These are phyloP conservation scores for Luffia ferchaultella DNA, from an alignment of 2,888 invertebrate genomes.

Conservation along the genomic window DNA sequence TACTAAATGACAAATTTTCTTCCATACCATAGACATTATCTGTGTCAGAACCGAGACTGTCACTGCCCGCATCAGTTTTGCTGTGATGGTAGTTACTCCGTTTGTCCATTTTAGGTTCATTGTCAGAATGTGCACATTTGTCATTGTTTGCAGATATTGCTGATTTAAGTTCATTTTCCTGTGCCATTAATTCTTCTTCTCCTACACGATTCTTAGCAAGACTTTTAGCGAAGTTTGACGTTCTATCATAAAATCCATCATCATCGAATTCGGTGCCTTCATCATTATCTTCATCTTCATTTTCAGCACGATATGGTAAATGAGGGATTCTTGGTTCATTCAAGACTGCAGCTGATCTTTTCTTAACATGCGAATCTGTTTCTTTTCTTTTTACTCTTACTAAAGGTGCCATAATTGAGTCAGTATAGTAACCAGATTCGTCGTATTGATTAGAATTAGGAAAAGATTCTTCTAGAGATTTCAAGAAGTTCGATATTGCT, in stretches of 20 bases:
- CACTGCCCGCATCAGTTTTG: constrained; percentile 22
- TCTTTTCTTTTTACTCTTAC: constrained; percentile 49
- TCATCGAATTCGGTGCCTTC: constrained; percentile 60
- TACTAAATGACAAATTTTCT: constrained; percentile 45
- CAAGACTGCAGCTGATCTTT: constrained; percentile 33
- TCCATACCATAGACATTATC: constrained; percentile 47
- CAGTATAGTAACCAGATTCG: constrained; percentile 26
- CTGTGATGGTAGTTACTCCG: background rate
- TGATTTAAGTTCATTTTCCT: background rate
- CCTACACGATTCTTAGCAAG: background rate
- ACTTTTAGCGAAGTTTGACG: constrained; percentile 31
- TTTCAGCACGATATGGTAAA: constrained; percentile 39
- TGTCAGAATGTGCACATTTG: background rate
- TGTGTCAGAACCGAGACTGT: constrained; percentile 42
- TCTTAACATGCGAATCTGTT: constrained; percentile 24
- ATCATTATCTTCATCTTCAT: constrained; percentile 47
- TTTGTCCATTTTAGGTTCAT: background rate
- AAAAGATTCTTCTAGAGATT: constrained; percentile 52
- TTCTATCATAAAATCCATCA: constrained; percentile 51
- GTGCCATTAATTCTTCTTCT: background rate
- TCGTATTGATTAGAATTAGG: constrained; percentile 34
- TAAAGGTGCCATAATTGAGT: constrained; percentile 31
- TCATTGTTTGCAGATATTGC: background rate
- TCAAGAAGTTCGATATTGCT: constrained; percentile 31
- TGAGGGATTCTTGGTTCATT: constrained; percentile 42